Percentiles rank a stretch among this genome's conserved stretches.
These are phyloP conservation scores for Setophaga coronata DNA, from an alignment of 2,113 vertebrate genomes.

Conservation along the genomic window DNA sequence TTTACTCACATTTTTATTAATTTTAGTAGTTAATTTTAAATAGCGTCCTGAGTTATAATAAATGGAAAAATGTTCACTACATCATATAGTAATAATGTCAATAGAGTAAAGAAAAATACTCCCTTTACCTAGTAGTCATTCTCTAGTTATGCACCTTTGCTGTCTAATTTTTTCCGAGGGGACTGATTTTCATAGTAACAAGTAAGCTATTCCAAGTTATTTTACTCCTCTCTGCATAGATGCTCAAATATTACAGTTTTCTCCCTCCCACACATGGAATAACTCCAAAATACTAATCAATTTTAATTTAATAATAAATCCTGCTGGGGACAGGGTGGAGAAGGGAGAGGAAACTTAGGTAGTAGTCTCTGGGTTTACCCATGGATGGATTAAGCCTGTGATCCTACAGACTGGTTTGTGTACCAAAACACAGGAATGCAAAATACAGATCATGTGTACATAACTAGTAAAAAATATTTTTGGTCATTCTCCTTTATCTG, in stretches of 20 bases:
- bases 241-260: not conserved
- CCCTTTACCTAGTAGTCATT: not conserved
- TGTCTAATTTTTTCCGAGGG: not conserved
- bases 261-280: not conserved
- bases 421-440: not conserved
- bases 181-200: not conserved
- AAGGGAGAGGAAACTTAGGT: not conserved
- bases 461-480: not conserved
- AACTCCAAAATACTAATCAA: not conserved
- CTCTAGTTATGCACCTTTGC: not conserved
- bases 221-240: not conserved
- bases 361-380: not conserved
- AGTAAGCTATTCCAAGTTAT: not conserved
- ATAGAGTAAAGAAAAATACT: not conserved
- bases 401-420: not conserved
- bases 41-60: not conserved
- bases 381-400: not conserved
- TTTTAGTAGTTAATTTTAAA: not conserved
- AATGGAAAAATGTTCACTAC: not conserved
- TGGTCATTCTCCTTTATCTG: not conserved
- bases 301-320: not conserved
- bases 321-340: fast-evolving
- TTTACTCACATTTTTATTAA: not conserved
- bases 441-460: not conserved
- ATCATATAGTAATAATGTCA: not conserved